Evolutionary conservation across 2,888 invertebrate genomes (phyloP).

Genomic region (Argynnis bischoffii): DNA sequence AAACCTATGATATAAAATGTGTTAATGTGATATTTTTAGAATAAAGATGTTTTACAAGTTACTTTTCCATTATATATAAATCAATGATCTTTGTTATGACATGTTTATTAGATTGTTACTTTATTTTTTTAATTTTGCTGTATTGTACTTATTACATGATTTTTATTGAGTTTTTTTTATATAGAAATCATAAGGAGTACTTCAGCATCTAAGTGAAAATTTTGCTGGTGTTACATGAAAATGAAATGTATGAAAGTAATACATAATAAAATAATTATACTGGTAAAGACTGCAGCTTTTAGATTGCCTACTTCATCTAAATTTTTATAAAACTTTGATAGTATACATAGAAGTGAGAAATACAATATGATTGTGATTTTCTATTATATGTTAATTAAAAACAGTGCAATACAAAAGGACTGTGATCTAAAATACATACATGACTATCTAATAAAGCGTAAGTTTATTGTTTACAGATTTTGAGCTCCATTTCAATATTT

Average conservation of each 20-base stretch:
- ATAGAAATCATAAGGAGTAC: too few relatives aligned
- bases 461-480: slow-evolving; percentile 70
- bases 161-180: too few relatives aligned
- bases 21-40: slow-evolving; percentile 15
- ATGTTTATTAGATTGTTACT: too few relatives aligned
- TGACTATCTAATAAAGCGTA: slow-evolving; percentile 72
- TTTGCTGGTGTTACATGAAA: background rate
- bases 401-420: slow-evolving; percentile 66
- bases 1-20: slow-evolving; percentile 43
- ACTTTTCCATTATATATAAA: background rate
- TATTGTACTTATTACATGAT: too few relatives aligned
- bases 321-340: background rate
- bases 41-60: background rate
- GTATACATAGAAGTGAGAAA: background rate
- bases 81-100: too few relatives aligned
- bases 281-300: background rate
- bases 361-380: background rate
- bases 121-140: too few relatives aligned
- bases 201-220: background rate
- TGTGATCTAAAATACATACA: slow-evolving; percentile 28
- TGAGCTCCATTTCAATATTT: slow-evolving; percentile 50
- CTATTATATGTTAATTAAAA: slow-evolving; percentile 37
- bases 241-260: too few relatives aligned
- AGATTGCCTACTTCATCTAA: background rate
- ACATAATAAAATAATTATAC: too few relatives aligned